Evolutionary conservation across 2,888 invertebrate genomes (phyloP).

Genomic region (Cantharis flavilabris): DNA sequence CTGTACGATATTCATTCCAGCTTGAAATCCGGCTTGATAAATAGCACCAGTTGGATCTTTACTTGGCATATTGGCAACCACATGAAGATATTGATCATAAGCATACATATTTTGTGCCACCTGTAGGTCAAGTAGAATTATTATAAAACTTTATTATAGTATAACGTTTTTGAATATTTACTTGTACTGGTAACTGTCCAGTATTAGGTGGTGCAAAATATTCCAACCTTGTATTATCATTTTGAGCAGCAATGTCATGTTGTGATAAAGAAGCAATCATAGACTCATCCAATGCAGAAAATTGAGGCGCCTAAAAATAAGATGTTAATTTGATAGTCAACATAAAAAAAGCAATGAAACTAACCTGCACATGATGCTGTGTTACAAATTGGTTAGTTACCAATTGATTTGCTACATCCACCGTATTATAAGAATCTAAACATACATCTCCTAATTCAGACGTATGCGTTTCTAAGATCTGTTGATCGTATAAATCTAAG

Average conservation of each 20-base stretch:
- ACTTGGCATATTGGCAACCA: conserved; percentile 46
- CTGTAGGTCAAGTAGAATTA: conserved; percentile 15
- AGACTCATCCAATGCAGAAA: conserved; percentile 52
- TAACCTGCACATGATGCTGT: conserved; percentile 47
- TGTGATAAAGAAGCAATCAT: conserved; percentile 52
- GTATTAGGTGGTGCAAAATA: conserved; percentile 55
- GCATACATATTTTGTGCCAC: conserved; percentile 50
- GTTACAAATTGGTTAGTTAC: conserved; percentile 51
- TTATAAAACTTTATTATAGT: background rate
- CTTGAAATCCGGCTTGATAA: conserved; percentile 55
- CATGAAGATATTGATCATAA: conserved; percentile 57
- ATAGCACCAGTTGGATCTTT: conserved; percentile 48
- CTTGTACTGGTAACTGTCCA: conserved; percentile 47
- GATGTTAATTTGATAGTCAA: background rate
- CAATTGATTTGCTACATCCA: conserved; percentile 58
- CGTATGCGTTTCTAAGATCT: conserved; percentile 43
- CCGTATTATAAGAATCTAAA: conserved; percentile 59
- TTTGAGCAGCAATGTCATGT: conserved; percentile 47
- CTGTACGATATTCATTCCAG: conserved; percentile 53
- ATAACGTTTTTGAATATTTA: conserved; percentile 6
- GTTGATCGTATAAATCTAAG: conserved; percentile 48
- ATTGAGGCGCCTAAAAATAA: conserved; percentile 46
- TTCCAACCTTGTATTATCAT: conserved; percentile 55
- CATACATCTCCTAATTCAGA: conserved; percentile 49
- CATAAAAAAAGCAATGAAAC: background rate